Base-by-base conservation (phyloP, 1,140 invertebrate species). In the Drosophila eugracilis region DNA sequence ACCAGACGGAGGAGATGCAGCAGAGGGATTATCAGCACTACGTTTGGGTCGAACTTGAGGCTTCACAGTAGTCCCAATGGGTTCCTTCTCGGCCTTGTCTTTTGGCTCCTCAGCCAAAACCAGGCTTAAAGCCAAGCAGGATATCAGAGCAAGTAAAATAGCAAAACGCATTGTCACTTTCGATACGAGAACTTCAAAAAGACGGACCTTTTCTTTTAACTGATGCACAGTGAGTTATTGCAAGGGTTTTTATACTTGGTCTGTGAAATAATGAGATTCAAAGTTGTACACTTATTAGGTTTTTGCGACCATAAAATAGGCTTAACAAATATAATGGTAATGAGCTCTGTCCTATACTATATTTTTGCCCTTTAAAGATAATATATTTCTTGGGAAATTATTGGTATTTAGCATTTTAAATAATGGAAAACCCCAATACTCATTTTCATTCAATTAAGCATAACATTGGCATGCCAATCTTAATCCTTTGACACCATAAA, bases 261-360 rank as follows among this genome's bases (percentile, higher is more conserved):
- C 1, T 7, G 1, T 5, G 0, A 53, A n/a, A 17, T 83, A 83
- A 84, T 84, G 54, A 70, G 52, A 78, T 84, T 83, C 75, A 83
- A 78, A 55, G n/a, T n/a, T n/a, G n/a, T n/a, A n/a, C n/a, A n/a
- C n/a, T n/a, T n/a, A n/a, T n/a, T n/a, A n/a, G n/a, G n/a, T n/a
- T n/a, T n/a, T n/a, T n/a, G n/a, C n/a, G n/a, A n/a, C n/a, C n/a
- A n/a, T n/a, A n/a, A n/a, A n/a, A n/a, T n/a, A n/a, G n/a, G n/a
- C n/a, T n/a, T n/a, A n/a, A n/a, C n/a, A n/a, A n/a, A n/a, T n/a
- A n/a, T n/a, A n/a, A n/a, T n/a, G n/a, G n/a, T n/a, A n/a, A n/a
- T n/a, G n/a, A n/a, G n/a, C n/a, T n/a, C n/a, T n/a, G n/a, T n/a
- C n/a, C n/a, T n/a, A n/a, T n/a, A n/a, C n/a, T n/a, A n/a, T n/a